Percentiles rank a stretch among this genome's conserved stretches.
phyloP scores from a whole-genome alignment of 2,797 vertebrate species.

The Gymnodraco acuticeps region DNA sequence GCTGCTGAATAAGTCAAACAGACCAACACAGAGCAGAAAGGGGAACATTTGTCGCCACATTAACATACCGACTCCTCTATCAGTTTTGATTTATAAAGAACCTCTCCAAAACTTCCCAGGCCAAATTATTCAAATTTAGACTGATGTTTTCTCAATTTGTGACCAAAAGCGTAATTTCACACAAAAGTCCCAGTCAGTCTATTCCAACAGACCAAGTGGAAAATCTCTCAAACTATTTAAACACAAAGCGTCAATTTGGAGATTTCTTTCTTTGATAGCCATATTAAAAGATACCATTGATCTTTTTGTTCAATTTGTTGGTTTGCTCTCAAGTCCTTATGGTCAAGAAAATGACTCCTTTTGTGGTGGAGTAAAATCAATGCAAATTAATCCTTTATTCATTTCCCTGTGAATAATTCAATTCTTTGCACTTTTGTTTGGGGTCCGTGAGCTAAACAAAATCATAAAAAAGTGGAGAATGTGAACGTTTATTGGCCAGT shows the following conservation, averaged over 20 bases:
- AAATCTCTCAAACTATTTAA: constrained; percentile 82
- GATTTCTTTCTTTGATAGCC: constrained; percentile 77
- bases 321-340: constrained; percentile 65
- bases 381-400: constrained; percentile 90
- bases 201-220: constrained; percentile 72
- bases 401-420: constrained; percentile 86
- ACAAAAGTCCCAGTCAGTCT: constrained; percentile 73
- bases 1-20: constrained; percentile 69
- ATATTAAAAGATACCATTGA: constrained; percentile 80
- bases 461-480: constrained; percentile 87
- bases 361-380: constrained; percentile 85
- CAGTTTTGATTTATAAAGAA: constrained; percentile 75
- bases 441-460: constrained; percentile 79
- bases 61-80: constrained; percentile 74
- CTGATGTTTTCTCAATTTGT: constrained; percentile 72
- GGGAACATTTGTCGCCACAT: constrained; percentile 74
- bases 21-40: constrained; percentile 75
- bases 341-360: constrained; percentile 78
- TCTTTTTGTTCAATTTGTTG: constrained; percentile 80
- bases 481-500: constrained; percentile 83
- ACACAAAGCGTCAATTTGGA: constrained; percentile 78
- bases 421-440: constrained; percentile 85
- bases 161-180: constrained; percentile 66
- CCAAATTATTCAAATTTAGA: constrained; percentile 80
- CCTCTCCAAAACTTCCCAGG: constrained; percentile 69